Base-by-base conservation (phyloP, 2,113 vertebrate genomes). In the Neolamprologus ventralis region DNA sequence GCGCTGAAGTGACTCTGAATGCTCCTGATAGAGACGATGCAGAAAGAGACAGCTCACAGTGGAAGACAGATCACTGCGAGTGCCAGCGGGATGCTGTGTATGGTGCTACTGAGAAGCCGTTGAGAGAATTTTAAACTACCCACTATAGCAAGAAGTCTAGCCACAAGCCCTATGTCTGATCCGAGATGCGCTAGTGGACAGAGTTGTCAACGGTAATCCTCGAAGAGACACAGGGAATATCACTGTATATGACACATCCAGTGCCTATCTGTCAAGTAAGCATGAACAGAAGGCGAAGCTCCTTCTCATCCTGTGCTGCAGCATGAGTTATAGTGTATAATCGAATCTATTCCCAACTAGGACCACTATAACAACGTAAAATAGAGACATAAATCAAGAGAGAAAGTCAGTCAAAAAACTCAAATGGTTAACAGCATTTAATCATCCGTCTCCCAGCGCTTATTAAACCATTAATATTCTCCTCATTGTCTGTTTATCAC, bases 1-100 rank as follows among this genome's bases (percentile, higher is more conserved):
- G 87, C 81, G 85, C 83, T 90, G 87, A 86, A 90, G 68, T 31
- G 88, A 91, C 92, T 92, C 47, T 85, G 80, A 91, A 90, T 82
- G 75, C 45, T 35, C 57, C 49, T 49, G 60, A 89, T 65, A 73
- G 84, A 87, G 40, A 82, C 33, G 63, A 88, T 83, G 16, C 17
- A 54, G 53, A 86, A 81, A 84, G 83, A 51, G 82, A 88, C 63
- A 47, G 49, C 42, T 79, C 90, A 83, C 42, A 89, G 42, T 49
- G 10, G 71, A 49, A 78, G 45, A 78, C 73, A n/a, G 42, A 49
- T 78, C 73, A 31, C 26, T 49, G 45, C 3, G 47, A 60, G 54
- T 88, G 81, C 26, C 85, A 81, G 71, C 33, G 12, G 80, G 63
- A 31, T 47, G 31, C 54, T 65, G 82, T 60, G 84, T 58, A 9